Evolutionary conservation across 2,113 vertebrate genomes (phyloP), one percentile per base, ranked within the genome.

Genomic region (Pseudorasbora parva): DNA sequence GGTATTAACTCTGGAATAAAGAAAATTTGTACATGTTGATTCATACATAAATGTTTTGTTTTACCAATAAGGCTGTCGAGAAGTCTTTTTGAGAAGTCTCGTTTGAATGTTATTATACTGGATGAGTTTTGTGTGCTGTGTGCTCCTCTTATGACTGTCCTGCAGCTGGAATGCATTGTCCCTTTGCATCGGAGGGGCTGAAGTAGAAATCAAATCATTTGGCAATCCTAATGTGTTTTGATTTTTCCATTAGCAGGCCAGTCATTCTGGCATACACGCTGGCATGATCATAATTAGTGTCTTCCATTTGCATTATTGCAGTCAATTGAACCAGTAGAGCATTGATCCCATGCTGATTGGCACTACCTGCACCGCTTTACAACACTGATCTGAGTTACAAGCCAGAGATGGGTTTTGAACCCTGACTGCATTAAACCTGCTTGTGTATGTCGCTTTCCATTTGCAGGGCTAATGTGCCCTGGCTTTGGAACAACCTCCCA

Each of bases 221-320:
- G 88, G 82, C 88, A 89, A 86, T 87, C 85, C 88, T 93, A 92
- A 93, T 93, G 90, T 90, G 90, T 92, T 93, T 93, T 93, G 93
- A 94, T 93, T 94, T 93, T 92, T 84, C 89, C 91, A 94, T 93
- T 94, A 93, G 90, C 85, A 89, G 82, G 82, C 88, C 80, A 90
- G 91, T 91, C 87, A 81, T 93, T 92, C 85, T 89, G 78, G n/a
- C 89, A 82, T 90, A 87, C 88, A 83, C 75, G 68, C 69, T 49
- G 86, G 77, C 87, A 84, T 81, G 85, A 88, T 89, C 74, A 87
- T 92, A 93, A 94, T 94, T 93, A 92, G 88, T 89, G 89, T 85
- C 88, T 91, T 89, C 92, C 88, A 91, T 93, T 89, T 92, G 91
- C 90, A 93, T 92, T 87, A 88, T 88, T 91, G 86, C 87, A 83